Percentiles rank a stretch among this genome's conserved stretches.
These are phyloP conservation scores for Pygmarrhopalites habei DNA, from an alignment of 1,140 invertebrate species.

Conservation along the genomic window DNA sequence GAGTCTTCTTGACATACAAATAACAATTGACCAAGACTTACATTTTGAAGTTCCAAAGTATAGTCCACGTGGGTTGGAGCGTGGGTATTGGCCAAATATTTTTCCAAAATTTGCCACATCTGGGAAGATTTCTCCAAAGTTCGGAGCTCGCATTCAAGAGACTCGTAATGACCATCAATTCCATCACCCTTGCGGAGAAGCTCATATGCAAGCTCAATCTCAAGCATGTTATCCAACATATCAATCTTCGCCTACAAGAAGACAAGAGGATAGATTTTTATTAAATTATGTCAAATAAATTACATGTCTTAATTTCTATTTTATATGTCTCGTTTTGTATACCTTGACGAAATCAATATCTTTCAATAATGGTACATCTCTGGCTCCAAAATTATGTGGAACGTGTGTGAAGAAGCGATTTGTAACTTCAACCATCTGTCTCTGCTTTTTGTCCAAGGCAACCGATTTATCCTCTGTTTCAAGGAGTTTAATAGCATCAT, in stretches of 20 bases:
- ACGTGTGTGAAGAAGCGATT: slow-evolving; percentile 53
- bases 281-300: too few relatives aligned
- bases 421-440: slow-evolving; percentile 69
- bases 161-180: slow-evolving; percentile 81
- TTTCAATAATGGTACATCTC: slow-evolving; percentile 56
- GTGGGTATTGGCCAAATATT: slow-evolving; percentile 82
- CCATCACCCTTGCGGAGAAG: slow-evolving; percentile 52
- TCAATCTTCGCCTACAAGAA: slow-evolving; percentile 69
- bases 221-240: slow-evolving; percentile 85
- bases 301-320: too few relatives aligned
- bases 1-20: too few relatives aligned
- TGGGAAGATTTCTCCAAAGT: slow-evolving; percentile 61
- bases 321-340: too few relatives aligned
- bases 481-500: slow-evolving; percentile 56
- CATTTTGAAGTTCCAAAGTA: slow-evolving; percentile 64
- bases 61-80: slow-evolving; percentile 72
- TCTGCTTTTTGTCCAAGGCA: slow-evolving; percentile 47
- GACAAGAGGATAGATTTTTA: too few relatives aligned
- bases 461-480: slow-evolving; percentile 50
- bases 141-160: slow-evolving; percentile 75
- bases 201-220: slow-evolving; percentile 91
- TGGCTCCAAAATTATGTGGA: slow-evolving; percentile 16
- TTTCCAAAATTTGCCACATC: slow-evolving; percentile 66
- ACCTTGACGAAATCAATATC: slow-evolving; percentile 60
- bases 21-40: slow-evolving; percentile 5